Conservation (phyloP, 2,113 vertebrate genomes). For the western clawed frog (Xenopus tropicalis) region UCB_Xtro_10.0 CM004447.2:47981501-47982000, state of each 20-base stretch:
- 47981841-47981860: slow-evolving; percentile 29
- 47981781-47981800: slow-evolving; percentile 17
- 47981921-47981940: slow-evolving; percentile 42
- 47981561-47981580: too few species aligned
- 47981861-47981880: slow-evolving; percentile 32
- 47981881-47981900: slow-evolving; percentile 31
- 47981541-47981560: too few species aligned
- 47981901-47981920: slow-evolving; percentile 32
- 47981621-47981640: neutral
- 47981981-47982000: neutral
- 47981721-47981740: slow-evolving; percentile 8
- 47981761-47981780: slow-evolving; percentile 9
- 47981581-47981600: too few species aligned
- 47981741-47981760: slow-evolving; percentile 11
- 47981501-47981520: too few species aligned
- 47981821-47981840: slow-evolving; percentile 32
- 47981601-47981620: too few species aligned
- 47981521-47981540: too few species aligned
- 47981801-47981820: slow-evolving; percentile 32
- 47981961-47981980: slow-evolving; percentile 29
- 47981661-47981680: neutral
- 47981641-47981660: neutral
- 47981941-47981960: slow-evolving; percentile 35
- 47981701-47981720: too few species aligned
- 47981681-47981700: neutral